Evolutionary conservation across 1,140 invertebrate species (phyloP).

Genomic region (Himalopsyche phryganea): DNA sequence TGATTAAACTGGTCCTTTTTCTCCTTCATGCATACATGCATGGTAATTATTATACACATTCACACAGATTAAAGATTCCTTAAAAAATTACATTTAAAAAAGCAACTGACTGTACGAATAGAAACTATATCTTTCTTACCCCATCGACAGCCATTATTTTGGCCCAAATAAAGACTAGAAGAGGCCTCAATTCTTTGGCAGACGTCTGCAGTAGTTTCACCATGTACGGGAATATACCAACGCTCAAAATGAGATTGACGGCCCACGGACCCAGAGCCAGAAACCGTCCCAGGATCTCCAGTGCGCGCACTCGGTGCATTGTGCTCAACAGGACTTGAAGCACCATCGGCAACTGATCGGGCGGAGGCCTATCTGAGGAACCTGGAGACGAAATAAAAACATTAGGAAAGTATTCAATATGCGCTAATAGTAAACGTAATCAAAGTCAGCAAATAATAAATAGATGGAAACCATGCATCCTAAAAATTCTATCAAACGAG

Average conservation of each 20-base stretch:
- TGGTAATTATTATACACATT: too few relatives aligned
- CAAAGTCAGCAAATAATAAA: too few relatives aligned
- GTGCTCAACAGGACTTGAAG: conserved; percentile 96
- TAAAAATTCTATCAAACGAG: too few relatives aligned
- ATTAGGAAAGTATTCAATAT: too few relatives aligned
- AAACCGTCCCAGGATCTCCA: conserved; percentile 93
- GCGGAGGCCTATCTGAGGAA: conserved; percentile 60
- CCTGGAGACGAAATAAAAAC: conserved; percentile 16
- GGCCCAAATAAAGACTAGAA: conserved; percentile 98
- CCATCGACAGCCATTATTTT: conserved; percentile 97
- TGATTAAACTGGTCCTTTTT: too few relatives aligned
- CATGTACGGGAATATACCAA: conserved; percentile 99
- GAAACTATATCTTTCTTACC: conserved; percentile 62
- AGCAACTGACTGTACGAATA: too few relatives aligned
- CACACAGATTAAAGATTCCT: too few relatives aligned
- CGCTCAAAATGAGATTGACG: conserved; percentile 91
- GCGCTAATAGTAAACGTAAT: too few relatives aligned
- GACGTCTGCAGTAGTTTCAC: conserved; percentile 92
- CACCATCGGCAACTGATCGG: conserved; percentile 97
- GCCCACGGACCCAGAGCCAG: conserved; percentile 96
- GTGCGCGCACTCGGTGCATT: conserved; percentile 89
- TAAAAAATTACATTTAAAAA: too few relatives aligned
- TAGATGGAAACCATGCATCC: too few relatives aligned
- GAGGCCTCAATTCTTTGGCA: conserved; percentile 84
- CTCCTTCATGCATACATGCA: too few relatives aligned